Percentiles rank a stretch among this genome's conserved stretches.
phyloP scores from a whole-genome alignment of 2,888 invertebrate genomes.

The Mythimna albipuncta region DNA sequence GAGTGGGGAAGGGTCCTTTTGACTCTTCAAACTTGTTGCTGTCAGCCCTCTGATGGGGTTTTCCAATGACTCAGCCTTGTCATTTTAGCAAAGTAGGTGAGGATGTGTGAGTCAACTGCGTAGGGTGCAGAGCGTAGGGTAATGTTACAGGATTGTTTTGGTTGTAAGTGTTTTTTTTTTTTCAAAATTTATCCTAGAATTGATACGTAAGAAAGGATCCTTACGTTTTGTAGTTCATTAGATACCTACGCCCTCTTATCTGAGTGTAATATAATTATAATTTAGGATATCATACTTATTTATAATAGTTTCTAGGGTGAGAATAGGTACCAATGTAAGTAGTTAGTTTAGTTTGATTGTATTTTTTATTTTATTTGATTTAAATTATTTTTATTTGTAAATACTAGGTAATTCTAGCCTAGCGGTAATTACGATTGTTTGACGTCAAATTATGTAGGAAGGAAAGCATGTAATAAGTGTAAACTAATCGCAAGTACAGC shows the following conservation, averaged over 20 bases:
- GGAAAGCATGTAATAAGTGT: background rate
- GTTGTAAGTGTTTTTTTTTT: background rate
- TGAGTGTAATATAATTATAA: background rate
- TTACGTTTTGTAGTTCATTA: background rate
- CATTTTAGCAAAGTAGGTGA: background rate
- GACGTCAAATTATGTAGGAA: too few relatives aligned
- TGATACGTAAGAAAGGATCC: background rate
- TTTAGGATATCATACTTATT: background rate
- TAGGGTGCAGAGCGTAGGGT: too few relatives aligned
- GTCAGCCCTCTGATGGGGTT: background rate
- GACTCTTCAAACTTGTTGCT: too few relatives aligned
- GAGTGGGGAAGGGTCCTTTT: too few relatives aligned
- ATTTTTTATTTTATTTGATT: too few relatives aligned
- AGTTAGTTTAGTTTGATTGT: too few relatives aligned
- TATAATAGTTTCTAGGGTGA: background rate
- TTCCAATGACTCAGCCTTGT: conserved; percentile 25
- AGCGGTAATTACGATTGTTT: too few relatives aligned
- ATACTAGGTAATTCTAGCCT: too few relatives aligned
- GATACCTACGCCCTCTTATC: background rate
- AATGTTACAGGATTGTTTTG: background rate
- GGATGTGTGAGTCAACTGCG: conserved; percentile 20
- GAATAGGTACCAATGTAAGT: too few relatives aligned
- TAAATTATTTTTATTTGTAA: too few relatives aligned
- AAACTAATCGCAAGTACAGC: background rate
- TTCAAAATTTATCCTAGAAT: background rate